phyloP scores from a whole-genome alignment of 1,140 invertebrate genomes.

The Rhyacophila brunnea region DNA sequence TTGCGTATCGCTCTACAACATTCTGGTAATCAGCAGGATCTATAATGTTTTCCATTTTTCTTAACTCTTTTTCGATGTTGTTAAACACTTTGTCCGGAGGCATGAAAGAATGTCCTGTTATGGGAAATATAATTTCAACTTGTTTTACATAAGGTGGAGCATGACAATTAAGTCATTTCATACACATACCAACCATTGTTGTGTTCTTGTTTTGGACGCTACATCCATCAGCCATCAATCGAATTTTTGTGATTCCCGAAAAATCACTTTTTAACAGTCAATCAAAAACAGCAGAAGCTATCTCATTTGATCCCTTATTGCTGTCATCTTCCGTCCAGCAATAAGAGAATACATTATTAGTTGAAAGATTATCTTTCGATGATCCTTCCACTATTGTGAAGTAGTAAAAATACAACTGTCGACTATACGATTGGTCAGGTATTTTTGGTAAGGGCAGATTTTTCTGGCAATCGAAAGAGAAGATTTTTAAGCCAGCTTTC shows the following conservation, averaged over 20 bases:
- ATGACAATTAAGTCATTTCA: too few relatives aligned
- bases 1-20: too few relatives aligned
- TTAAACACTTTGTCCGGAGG: too few relatives aligned
- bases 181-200: background rate
- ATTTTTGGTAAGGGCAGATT: constrained; percentile 39
- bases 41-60: too few relatives aligned
- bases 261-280: constrained; percentile 29
- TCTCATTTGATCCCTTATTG: constrained; percentile 40
- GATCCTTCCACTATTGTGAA: constrained; percentile 39
- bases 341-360: constrained; percentile 37
- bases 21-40: too few relatives aligned
- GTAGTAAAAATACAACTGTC: constrained; percentile 43
- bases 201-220: constrained; percentile 40
- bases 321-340: constrained; percentile 38
- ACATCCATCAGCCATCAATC: constrained; percentile 37
- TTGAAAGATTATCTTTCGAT: constrained; percentile 36
- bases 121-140: too few relatives aligned
- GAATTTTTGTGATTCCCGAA: constrained; percentile 25
- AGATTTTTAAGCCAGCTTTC: constrained; percentile 26
- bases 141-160: too few relatives aligned
- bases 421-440: constrained; percentile 39
- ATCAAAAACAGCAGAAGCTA: constrained; percentile 38
- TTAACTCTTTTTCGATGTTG: too few relatives aligned
- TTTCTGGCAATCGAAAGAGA: constrained; percentile 46
- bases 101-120: too few relatives aligned